Conservation (phyloP, 2,888 invertebrate genomes). For the Andrena flavipes region DNA sequence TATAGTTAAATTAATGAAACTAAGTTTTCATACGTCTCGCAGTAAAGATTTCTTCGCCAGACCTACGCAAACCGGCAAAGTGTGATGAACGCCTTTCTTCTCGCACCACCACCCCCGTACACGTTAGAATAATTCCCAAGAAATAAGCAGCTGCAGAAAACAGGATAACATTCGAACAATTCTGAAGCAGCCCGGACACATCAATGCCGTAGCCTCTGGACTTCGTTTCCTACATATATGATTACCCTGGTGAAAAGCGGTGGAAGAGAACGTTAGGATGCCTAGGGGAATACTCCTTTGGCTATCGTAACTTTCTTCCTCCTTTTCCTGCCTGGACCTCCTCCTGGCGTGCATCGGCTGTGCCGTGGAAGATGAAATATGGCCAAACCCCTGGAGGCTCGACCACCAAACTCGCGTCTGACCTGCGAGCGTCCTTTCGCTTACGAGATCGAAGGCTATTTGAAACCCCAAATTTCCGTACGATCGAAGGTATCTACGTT, state of each 20-base stretch:
- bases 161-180: not conserved
- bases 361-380: constrained; percentile 65
- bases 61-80: not conserved
- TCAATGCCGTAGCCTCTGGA: constrained; percentile 30
- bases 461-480: not conserved
- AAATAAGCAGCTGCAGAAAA: not conserved
- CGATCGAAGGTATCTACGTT: not conserved
- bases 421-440: constrained; percentile 31
- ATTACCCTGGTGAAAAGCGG: constrained; percentile 50
- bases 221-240: constrained; percentile 50
- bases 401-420: constrained; percentile 19
- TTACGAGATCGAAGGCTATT: constrained; percentile 6
- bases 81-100: too few relatives aligned
- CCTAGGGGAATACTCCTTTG: constrained; percentile 64
- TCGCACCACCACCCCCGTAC: not conserved
- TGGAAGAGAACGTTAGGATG: constrained; percentile 48
- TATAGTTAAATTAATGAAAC: not conserved
- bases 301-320: constrained; percentile 50
- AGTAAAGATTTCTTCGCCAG: not conserved
- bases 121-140: not conserved
- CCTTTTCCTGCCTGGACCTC: constrained; percentile 37
- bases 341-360: constrained; percentile 42
- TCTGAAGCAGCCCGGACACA: not conserved
- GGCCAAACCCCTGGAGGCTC: constrained; percentile 42
- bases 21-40: not conserved